Percentiles rank a stretch among this genome's conserved stretches.
phyloP scores from a whole-genome alignment of 2,113 vertebrate species.

The Mustela lutreola region DNA sequence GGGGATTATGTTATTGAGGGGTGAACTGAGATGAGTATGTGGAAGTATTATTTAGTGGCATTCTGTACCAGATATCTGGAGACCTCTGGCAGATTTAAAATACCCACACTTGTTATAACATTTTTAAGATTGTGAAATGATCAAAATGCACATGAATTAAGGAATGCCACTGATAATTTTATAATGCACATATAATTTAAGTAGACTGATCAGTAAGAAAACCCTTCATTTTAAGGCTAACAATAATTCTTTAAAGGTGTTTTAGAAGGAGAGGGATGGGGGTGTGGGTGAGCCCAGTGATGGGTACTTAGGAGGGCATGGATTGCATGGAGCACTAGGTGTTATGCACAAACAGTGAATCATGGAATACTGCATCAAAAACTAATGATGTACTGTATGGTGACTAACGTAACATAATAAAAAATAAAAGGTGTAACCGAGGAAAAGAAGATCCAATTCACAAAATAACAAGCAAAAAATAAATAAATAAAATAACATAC shows the following conservation, averaged over 20 bases:
- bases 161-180: neutral
- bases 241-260: neutral
- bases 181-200: neutral
- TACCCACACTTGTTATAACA: constrained; percentile 25
- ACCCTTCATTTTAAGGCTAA: neutral
- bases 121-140: constrained; percentile 59
- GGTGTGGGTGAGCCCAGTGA: too few species aligned
- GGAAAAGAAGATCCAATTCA: neutral
- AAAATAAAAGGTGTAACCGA: too few species aligned
- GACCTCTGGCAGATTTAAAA: constrained; percentile 40
- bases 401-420: too few species aligned
- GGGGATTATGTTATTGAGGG: constrained; percentile 59
- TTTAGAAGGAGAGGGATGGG: too few species aligned
- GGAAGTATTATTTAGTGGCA: constrained; percentile 58
- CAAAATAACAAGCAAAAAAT: neutral
- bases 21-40: constrained; percentile 49
- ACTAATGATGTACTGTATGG: too few species aligned
- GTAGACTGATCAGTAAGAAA: neutral
- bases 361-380: too few species aligned
- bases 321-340: too few species aligned
- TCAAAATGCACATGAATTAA: constrained; percentile 61
- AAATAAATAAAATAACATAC: too few species aligned
- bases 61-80: constrained; percentile 64
- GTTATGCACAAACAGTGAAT: too few species aligned
- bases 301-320: too few species aligned